phyloP scores from a whole-genome alignment of 2,113 vertebrate species.

The Urocolius indicus region DNA sequence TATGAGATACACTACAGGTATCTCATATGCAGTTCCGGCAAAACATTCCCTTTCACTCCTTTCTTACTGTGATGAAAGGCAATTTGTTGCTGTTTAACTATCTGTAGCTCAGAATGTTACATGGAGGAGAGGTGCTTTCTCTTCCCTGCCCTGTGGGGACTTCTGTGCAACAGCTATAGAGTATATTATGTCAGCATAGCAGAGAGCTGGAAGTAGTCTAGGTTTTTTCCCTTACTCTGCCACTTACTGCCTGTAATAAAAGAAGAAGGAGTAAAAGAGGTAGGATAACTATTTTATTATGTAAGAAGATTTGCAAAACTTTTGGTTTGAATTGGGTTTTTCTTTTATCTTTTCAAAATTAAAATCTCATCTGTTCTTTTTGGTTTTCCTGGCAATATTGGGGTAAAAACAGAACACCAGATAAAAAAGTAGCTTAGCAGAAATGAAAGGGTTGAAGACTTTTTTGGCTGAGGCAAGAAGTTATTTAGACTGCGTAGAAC shows the following conservation, averaged over 20 bases:
- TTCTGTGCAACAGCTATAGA: neutral
- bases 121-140: neutral
- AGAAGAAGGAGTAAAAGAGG: neutral
- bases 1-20: neutral
- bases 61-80: neutral
- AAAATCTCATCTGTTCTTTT: neutral
- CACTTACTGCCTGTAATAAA: neutral
- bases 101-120: neutral
- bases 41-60: neutral
- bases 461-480: neutral
- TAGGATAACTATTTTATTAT: neutral
- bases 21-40: neutral
- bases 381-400: constrained; percentile 7
- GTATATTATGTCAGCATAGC: accelerated
- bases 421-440: neutral
- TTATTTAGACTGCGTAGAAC: neutral
- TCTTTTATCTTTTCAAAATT: neutral
- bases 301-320: neutral
- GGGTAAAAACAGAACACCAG: neutral
- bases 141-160: neutral
- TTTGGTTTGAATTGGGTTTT: neutral
- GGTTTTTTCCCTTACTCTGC: neutral
- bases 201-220: neutral
- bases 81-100: neutral
- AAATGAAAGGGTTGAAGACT: neutral